A percentile compares a stretch with the other conserved stretches of the same genome.
phyloP scores from a whole-genome alignment of 2,113 vertebrate genomes.

The Oostethus manadensis region DNA sequence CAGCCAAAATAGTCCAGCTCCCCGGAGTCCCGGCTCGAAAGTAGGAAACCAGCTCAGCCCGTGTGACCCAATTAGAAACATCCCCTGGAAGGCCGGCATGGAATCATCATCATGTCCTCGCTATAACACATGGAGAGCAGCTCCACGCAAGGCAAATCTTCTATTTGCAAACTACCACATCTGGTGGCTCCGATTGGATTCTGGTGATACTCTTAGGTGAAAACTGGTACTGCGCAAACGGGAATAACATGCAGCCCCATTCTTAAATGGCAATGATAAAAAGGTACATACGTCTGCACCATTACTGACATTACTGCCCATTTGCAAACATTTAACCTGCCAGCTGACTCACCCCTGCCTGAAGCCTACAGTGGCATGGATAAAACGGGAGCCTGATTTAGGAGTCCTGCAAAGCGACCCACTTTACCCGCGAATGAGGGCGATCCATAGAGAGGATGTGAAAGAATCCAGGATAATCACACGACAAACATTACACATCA shows the following conservation, averaged over 20 bases:
- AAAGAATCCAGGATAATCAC: background rate
- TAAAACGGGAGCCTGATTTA: conserved; percentile 9
- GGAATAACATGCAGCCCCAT: no score
- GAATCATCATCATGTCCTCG: conserved; percentile 22
- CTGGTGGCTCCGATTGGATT: no score
- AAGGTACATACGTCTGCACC: no score
- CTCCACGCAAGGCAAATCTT: no score
- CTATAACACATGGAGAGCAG: conserved; percentile 10
- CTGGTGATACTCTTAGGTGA: no score
- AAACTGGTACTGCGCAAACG: no score
- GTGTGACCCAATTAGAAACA: conserved; percentile 61
- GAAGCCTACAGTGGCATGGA: conserved; percentile 1
- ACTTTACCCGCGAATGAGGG: conserved; percentile 22
- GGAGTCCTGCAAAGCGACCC: conserved; percentile 27
- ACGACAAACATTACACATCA: background rate
- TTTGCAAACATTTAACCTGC: background rate
- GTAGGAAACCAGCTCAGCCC: conserved; percentile 57
- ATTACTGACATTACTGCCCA: background rate
- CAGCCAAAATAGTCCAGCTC: conserved; percentile 64
- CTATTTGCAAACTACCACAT: no score
- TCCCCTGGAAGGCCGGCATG: conserved; percentile 14
- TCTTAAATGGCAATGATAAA: no score
- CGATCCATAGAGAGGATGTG: conserved; percentile 39
- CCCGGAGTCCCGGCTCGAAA: conserved; percentile 51
- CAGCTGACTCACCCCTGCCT: background rate